A percentile compares a stretch with the other conserved stretches of the same genome.
Conservation (phyloP, 1,140 invertebrate species). For the Parasteatoda tepidariorum region DNA sequence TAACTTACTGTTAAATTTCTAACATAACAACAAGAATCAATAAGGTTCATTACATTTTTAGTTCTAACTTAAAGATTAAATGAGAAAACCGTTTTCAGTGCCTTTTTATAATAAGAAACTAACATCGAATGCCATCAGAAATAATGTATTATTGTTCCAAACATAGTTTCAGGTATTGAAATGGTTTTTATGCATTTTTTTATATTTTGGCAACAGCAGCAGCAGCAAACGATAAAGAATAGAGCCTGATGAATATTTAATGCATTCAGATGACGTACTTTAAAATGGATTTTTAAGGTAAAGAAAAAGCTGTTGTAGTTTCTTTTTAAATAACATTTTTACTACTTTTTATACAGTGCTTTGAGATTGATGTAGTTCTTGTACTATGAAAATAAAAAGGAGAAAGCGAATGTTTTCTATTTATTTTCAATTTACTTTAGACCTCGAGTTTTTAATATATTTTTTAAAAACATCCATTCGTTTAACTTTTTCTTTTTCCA, state of each 20-base stretch:
- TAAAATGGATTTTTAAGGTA: constrained; percentile 40
- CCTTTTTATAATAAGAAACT: constrained; percentile 25
- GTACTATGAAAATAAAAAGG: constrained; percentile 20
- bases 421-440: constrained; percentile 50
- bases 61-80: constrained; percentile 54
- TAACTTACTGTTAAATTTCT: not conserved
- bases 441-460: constrained; percentile 18
- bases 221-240: constrained; percentile 44
- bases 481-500: not conserved
- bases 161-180: constrained; percentile 47
- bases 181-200: constrained; percentile 35
- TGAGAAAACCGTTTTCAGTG: constrained; percentile 21
- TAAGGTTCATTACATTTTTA: constrained; percentile 56
- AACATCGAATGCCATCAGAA: constrained; percentile 31
- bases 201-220: constrained; percentile 21
- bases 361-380: constrained; percentile 40
- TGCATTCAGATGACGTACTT: constrained; percentile 49
- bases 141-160: constrained; percentile 54
- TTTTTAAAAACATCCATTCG: not conserved
- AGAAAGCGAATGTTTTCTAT: constrained; percentile 27
- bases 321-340: constrained; percentile 42
- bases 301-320: not conserved
- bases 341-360: constrained; percentile 17
- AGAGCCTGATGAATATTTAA: constrained; percentile 55
- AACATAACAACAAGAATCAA: constrained; percentile 12